Evolutionary conservation across 2,797 vertebrate species (phyloP).

Genomic region (Lepilemur ruficaudatus): DNA sequence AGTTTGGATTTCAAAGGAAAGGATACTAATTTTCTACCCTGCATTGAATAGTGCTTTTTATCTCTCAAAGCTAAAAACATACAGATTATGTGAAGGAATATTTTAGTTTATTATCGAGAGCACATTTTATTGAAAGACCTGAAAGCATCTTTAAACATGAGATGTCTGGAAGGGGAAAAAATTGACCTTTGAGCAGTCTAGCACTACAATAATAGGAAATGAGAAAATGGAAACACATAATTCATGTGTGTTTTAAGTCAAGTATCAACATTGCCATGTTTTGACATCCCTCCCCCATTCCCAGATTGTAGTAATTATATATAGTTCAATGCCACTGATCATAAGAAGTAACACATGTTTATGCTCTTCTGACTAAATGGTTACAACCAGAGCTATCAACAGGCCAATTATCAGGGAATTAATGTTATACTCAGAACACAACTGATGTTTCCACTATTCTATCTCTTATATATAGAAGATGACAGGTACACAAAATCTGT

Average conservation of each 20-base stretch:
- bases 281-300: neutral
- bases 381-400: constrained; percentile 2
- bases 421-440: neutral
- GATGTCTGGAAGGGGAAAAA: neutral
- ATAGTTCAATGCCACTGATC: neutral
- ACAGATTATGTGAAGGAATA: neutral
- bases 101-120: neutral
- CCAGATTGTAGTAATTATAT: neutral
- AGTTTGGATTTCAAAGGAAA: constrained; percentile 14
- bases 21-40: neutral
- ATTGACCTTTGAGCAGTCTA: neutral
- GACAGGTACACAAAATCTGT: neutral
- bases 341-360: neutral
- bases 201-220: neutral
- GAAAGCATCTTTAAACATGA: neutral
- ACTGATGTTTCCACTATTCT: neutral
- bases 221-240: neutral
- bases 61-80: neutral
- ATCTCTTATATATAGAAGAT: neutral
- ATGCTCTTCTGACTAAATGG: neutral
- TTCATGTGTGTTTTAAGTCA: neutral
- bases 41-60: neutral
- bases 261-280: neutral
- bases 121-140: neutral
- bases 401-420: neutral